Conservation (phyloP, 2,797 vertebrate species). For the Ceryle rudis region DNA sequence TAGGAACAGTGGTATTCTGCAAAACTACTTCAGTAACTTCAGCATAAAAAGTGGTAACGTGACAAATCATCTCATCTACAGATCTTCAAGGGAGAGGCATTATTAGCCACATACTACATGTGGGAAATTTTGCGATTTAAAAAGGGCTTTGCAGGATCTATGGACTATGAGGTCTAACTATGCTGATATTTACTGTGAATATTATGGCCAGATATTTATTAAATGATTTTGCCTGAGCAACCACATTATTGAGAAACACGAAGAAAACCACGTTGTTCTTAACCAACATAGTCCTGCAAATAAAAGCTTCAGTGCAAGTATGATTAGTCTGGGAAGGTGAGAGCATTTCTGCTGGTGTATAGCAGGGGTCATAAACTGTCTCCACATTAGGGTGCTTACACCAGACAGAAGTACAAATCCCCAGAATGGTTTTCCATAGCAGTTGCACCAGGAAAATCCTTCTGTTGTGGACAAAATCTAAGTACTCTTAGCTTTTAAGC, state of each 20-base stretch:
- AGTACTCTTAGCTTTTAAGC: neutral
- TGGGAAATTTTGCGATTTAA: neutral
- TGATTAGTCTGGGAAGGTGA: neutral
- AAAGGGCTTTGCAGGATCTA: neutral
- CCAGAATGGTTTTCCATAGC: neutral
- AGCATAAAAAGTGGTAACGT: neutral
- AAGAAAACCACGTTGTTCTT: neutral
- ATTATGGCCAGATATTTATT: neutral
- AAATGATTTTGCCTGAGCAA: neutral
- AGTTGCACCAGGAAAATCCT: conserved; percentile 31
- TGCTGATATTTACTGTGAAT: neutral
- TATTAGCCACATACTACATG: neutral
- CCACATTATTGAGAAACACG: neutral
- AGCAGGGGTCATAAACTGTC: neutral
- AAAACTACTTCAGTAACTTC: neutral
- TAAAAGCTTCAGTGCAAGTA: neutral
- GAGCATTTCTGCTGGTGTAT: neutral
- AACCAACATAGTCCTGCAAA: neutral
- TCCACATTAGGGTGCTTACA: neutral
- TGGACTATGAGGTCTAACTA: neutral
- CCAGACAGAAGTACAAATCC: neutral
- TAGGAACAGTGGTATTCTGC: neutral
- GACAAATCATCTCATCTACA: neutral
- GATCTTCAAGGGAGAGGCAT: neutral
- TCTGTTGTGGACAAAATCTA: neutral